Evolutionary conservation across 2,797 vertebrate species (phyloP).

Genomic region (Falco columbarius): DNA sequence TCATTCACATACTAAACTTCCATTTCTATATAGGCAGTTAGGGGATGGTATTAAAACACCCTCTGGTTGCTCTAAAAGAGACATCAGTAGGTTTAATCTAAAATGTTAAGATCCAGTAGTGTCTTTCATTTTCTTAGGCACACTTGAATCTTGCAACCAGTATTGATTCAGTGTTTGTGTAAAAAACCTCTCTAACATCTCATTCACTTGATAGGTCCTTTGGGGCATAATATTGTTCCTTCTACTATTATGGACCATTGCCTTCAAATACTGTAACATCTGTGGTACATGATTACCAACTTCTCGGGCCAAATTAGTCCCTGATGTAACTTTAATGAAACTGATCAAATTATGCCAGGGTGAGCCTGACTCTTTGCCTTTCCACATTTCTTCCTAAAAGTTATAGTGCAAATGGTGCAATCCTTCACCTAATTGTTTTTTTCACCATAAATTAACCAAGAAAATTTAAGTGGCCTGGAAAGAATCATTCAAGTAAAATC

Average conservation of each 20-base stretch:
- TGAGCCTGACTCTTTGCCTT: neutral
- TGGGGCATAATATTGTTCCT: slow-evolving; percentile 50
- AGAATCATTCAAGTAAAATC: neutral
- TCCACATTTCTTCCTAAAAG: neutral
- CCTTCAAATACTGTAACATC: slow-evolving; percentile 53
- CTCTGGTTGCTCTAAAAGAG: neutral
- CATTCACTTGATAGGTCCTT: slow-evolving; percentile 55
- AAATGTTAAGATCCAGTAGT: neutral
- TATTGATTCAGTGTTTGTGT: slow-evolving; percentile 30
- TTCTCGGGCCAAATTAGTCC: slow-evolving; percentile 41
- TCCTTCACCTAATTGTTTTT: neutral
- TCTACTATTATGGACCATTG: slow-evolving; percentile 57
- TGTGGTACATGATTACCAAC: slow-evolving; percentile 43
- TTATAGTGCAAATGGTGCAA: neutral
- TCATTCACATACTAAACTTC: neutral
- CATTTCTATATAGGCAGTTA: neutral
- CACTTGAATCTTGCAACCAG: neutral
- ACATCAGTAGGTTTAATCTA: neutral
- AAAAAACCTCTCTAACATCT: slow-evolving; percentile 32
- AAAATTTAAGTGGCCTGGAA: neutral
- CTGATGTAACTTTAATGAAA: neutral
- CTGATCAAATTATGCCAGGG: neutral
- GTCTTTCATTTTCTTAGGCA: neutral
- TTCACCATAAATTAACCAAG: neutral
- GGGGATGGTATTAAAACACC: neutral